Evolutionary conservation across 2,113 vertebrate genomes (phyloP).

Genomic region (Anolis sagrei): DNA sequence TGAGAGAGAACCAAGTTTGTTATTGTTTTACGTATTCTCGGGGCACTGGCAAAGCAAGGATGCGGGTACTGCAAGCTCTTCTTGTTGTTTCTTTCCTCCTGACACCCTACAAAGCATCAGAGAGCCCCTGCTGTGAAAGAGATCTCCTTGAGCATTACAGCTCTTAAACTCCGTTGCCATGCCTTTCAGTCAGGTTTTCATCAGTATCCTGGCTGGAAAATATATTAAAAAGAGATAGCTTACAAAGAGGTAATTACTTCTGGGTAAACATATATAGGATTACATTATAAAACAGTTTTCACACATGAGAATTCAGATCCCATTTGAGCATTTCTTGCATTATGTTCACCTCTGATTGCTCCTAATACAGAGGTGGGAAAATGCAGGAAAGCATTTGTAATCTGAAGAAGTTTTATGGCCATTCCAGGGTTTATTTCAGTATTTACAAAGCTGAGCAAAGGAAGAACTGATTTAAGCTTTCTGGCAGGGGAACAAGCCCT

Average conservation of each 20-base stretch:
- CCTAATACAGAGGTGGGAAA: not conserved
- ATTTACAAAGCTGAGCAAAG: not conserved
- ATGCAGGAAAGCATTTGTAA: not conserved
- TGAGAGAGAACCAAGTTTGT: not conserved
- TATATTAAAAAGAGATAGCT: constrained; percentile 37
- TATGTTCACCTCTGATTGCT: not conserved
- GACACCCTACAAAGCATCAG: constrained; percentile 27
- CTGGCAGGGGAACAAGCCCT: too few species aligned
- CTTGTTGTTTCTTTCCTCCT: constrained; percentile 29
- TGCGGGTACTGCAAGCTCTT: not conserved
- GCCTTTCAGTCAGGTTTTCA: constrained; percentile 41
- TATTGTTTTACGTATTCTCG: not conserved
- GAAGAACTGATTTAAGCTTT: not conserved
- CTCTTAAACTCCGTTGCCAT: constrained; percentile 44
- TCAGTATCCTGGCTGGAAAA: constrained; percentile 45
- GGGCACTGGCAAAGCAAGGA: constrained; percentile 1
- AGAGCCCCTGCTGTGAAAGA: constrained; percentile 15
- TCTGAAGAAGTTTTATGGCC: not conserved
- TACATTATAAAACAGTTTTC: not conserved
- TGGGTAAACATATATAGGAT: not conserved
- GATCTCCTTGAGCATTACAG: constrained; percentile 44
- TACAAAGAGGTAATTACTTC: constrained; percentile 30
- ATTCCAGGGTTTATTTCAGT: not conserved
- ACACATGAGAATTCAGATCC: not conserved
- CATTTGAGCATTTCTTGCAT: not conserved